Base-by-base conservation (phyloP, 2,888 invertebrate genomes). In the Scaeva pyrastri region DNA sequence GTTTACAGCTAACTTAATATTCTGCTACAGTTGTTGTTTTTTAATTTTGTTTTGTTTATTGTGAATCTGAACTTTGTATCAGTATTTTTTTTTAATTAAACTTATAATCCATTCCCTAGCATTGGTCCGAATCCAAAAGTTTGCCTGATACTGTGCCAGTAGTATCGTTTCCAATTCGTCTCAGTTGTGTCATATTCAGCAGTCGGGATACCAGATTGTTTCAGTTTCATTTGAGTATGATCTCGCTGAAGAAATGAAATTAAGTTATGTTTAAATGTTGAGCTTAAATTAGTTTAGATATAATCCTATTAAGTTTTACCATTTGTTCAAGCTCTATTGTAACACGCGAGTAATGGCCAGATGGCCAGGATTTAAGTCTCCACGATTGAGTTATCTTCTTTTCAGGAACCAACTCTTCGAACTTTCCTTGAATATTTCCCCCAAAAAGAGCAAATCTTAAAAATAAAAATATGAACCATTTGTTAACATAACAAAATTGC, bases 291-390 rank as follows among this genome's bases (percentile, higher is more conserved):
- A 1, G 19, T 5, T 14, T 7, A 14, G 5, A 12, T 12, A 19
- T 21, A 16, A 6, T 52, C 14, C 19, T 52, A 14, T 16, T 1
- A 36, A 45, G 1, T 12, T 81, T 90, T 91, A 96, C 96, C 94
- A 96, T 97, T 93, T 99, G 97, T 36, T 95, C 94, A 88, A 99
- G 95, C 73, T 94, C 94, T 84, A 99, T 95, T 7, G 95, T 95
- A 70, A 99, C 99, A 88, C 94, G 95, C 0, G 99, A 99, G 93
- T 94, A 97, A 93, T 99, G 98, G 45, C 96, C 97, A 0, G 94
- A 94, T 0, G 99, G 98, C 98, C 99, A 99, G 87, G 96, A 96
- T 93, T 98, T 98, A 91, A 97, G 96, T 90, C 99, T 94, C 99
- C 99, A 99, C 88, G 94, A 95, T 93, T 98, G 97, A 1, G 95